Conservation (phyloP, 2,888 invertebrate species). For the Tetanocera ferruginea region DNA sequence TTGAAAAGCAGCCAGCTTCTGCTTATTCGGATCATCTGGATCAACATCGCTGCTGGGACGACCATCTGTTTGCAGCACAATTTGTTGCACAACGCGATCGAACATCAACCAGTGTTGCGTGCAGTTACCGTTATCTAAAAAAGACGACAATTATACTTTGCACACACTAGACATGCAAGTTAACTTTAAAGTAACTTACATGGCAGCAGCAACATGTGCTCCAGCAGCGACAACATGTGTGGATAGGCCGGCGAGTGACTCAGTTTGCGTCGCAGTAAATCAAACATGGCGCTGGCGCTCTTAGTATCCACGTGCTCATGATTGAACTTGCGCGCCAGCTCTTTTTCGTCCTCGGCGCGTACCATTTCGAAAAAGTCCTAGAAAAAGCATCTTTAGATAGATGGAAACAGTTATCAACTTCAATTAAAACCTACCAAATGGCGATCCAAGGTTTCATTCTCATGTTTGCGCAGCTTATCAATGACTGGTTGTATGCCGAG, state of each 20-base stretch:
- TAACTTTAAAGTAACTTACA: too few species aligned
- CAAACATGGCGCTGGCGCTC: constrained; percentile 94
- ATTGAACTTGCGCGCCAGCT: constrained; percentile 90
- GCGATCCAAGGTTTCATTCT: constrained; percentile 93
- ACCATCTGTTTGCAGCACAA: constrained; percentile 84
- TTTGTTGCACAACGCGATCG: constrained; percentile 94
- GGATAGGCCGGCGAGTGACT: constrained; percentile 94
- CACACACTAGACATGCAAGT: too few species aligned
- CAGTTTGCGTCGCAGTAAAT: constrained; percentile 86
- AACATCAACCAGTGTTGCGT: constrained; percentile 95
- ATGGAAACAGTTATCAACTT: too few species aligned
- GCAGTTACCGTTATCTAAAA: constrained; percentile 84
- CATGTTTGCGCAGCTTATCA: constrained; percentile 91
- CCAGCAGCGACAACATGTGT: constrained; percentile 89
- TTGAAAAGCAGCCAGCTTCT: constrained; percentile 66
- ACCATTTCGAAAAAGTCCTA: constrained; percentile 98
- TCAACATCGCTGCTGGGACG: constrained; percentile 67
- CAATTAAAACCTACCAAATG: constrained; percentile 77
- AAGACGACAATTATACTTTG: too few species aligned
- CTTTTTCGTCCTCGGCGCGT: constrained; percentile 95
- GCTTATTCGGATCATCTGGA: constrained; percentile 67
- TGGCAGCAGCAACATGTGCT: constrained; percentile 89
- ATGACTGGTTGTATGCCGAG: constrained; percentile 96
- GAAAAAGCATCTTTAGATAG: background rate
- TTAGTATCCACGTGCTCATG: constrained; percentile 94